phyloP scores from a whole-genome alignment of 2,113 vertebrate species.

The Callospermophilus lateralis region DNA sequence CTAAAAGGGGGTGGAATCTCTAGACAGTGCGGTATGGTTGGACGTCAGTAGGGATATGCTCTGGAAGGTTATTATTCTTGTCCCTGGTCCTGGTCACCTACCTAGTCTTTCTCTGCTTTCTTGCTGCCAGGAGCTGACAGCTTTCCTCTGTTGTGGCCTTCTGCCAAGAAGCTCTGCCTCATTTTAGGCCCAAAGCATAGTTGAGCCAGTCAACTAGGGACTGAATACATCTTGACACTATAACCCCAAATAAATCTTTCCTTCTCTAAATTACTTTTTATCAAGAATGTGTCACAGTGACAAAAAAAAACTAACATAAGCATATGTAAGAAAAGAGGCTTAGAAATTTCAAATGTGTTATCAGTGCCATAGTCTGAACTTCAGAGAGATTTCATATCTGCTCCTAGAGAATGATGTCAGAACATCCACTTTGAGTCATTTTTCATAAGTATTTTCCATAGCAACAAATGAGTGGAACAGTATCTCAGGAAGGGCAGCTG shows the following conservation, averaged over 20 bases:
- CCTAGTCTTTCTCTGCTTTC: not conserved
- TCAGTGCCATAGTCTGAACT: constrained; percentile 12
- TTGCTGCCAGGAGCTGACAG: not conserved
- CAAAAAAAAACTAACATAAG: not conserved
- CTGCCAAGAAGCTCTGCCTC: not conserved
- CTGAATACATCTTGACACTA: not conserved
- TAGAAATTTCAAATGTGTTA: constrained; percentile 1
- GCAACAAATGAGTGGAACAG: not conserved
- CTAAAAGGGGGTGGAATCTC: not conserved
- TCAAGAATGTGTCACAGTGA: not conserved
- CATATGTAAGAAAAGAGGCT: not conserved
- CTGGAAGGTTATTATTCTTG: not conserved
- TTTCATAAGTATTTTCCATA: constrained; percentile 41
- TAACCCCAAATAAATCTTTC: not conserved
- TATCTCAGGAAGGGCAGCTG: not conserved
- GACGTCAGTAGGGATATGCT: not conserved
- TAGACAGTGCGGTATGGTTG: not conserved
- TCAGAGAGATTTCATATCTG: not conserved
- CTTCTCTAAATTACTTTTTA: not conserved
- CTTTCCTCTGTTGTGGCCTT: not conserved
- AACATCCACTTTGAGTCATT: not conserved
- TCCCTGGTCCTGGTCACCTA: not conserved
- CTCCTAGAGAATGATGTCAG: not conserved
- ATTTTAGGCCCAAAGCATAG: not conserved
- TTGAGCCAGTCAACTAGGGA: not conserved